Evolutionary conservation across 2,113 vertebrate species (phyloP), one percentile per base, ranked within the genome.

Genomic region (Gallinago jamesoni): DNA sequence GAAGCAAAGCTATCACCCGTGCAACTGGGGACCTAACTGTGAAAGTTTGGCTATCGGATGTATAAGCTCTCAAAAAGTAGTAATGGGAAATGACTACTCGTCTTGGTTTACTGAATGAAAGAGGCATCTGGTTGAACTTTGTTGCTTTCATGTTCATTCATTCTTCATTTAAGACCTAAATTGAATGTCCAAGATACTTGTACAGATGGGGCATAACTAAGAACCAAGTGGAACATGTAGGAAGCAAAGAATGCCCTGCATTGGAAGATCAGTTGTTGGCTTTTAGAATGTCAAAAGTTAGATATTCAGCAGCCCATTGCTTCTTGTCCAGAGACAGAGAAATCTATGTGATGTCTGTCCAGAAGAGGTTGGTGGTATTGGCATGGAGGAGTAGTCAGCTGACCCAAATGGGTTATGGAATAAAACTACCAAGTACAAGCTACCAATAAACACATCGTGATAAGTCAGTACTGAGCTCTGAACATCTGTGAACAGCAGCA

Each of bases 401-500:
- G 84, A 47, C 15, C 50, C 52, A 79, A 75, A 82, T 28, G 39
- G 39, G 12, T 31, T 91, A n/a, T n/a, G 35, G 56, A 91, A 62
- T 82, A 56, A 79, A 95, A 45, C 47, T 87, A 19, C 28, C 43
- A 82, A 79, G 25, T 52, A 31, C 50, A 89, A 91, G 35, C 45
- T 82, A 39, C 56, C 41, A 67, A 7, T 47, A 67, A 90, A 75
- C 19, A 19, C 25, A 35, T 60, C 7, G 47, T 72, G 24, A 2
- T 78, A 78, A 90, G 35, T 79, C 52, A 76, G 48, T 37, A 10
- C 30, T 81, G 43, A n/a, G 60, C 68, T 95, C 80, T 63, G 60
- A 94, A 93, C 76, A 70, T 89, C 95, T 74, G 52, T 48, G 76
- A 94, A 89, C 55, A 70, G 55, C 82, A 90, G 68, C 85, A 77